A percentile compares a stretch with the other conserved stretches of the same genome.
These are phyloP conservation scores for Caerostris darwini DNA, from an alignment of 1,140 invertebrate genomes.

Conservation along the genomic window DNA sequence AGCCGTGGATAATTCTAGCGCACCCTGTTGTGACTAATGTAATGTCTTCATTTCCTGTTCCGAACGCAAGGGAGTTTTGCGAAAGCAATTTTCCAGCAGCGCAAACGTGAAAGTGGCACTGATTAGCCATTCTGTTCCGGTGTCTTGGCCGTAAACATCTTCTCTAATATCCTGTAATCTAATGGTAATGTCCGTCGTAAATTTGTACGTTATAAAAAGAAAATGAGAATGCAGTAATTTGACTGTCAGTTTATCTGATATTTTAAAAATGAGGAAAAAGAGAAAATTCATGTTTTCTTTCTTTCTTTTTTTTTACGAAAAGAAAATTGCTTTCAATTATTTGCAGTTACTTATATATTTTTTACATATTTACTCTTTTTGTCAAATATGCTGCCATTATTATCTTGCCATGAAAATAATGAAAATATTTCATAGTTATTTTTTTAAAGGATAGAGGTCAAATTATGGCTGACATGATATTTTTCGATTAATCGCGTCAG, in stretches of 20 bases:
- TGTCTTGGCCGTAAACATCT: neutral
- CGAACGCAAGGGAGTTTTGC: neutral
- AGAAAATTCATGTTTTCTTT: neutral
- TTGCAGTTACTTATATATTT: too few species aligned
- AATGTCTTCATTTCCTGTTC: neutral
- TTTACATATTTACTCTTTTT: too few species aligned
- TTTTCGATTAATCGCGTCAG: too few species aligned
- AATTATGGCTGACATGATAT: too few species aligned
- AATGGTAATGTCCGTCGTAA: neutral
- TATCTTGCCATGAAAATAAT: too few species aligned
- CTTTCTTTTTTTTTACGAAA: neutral
- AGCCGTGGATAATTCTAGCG: too few species aligned
- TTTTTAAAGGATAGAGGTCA: too few species aligned
- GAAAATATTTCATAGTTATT: too few species aligned
- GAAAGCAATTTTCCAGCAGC: neutral
- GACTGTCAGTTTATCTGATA: neutral
- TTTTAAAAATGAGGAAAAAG: neutral
- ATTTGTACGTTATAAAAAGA: neutral
- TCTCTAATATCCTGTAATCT: neutral
- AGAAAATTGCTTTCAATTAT: too few species aligned
- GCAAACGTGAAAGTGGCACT: neutral
- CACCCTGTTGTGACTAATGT: neutral
- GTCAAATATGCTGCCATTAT: too few species aligned
- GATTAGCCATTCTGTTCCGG: neutral
- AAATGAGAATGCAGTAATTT: neutral